A percentile compares a stretch with the other conserved stretches of the same genome.
Evolutionary conservation across 2,113 vertebrate genomes (phyloP).

Genomic region (Eulemur macaco): DNA sequence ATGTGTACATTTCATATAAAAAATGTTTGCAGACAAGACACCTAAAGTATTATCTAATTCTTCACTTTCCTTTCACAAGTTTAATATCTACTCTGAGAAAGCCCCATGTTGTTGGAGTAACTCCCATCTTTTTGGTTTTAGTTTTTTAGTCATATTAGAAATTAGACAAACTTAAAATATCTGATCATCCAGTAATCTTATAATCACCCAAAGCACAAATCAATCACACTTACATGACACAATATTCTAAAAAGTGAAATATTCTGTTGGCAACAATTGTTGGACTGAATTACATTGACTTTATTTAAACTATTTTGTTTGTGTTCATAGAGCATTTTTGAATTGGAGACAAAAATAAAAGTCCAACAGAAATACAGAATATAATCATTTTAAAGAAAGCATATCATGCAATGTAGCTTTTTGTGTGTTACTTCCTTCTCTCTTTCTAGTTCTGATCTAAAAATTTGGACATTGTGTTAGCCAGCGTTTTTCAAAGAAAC

Average conservation of each 20-base stretch:
- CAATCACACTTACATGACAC: background rate
- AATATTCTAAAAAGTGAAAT: background rate
- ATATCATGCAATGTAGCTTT: background rate
- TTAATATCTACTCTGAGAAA: slow-evolving; percentile 47
- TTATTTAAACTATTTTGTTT: slow-evolving; percentile 4
- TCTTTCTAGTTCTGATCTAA: background rate
- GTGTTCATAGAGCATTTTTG: background rate
- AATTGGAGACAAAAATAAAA: background rate
- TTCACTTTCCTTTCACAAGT: background rate
- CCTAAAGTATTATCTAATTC: background rate
- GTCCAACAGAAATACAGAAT: background rate
- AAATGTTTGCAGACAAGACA: background rate
- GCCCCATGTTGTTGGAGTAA: background rate
- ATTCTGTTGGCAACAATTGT: background rate
- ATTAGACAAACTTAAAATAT: slow-evolving; percentile 32
- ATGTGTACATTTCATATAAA: background rate
- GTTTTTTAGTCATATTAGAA: background rate
- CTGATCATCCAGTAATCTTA: background rate
- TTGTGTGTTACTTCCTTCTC: background rate
- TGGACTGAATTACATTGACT: background rate
- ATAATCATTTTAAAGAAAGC: background rate
- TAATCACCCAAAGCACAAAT: background rate
- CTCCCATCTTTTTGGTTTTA: background rate
- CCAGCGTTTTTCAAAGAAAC: background rate
- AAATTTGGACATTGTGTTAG: background rate